Evolutionary conservation across 2,797 vertebrate genomes (phyloP).

Genomic region (Podarcis lilfordi): DNA sequence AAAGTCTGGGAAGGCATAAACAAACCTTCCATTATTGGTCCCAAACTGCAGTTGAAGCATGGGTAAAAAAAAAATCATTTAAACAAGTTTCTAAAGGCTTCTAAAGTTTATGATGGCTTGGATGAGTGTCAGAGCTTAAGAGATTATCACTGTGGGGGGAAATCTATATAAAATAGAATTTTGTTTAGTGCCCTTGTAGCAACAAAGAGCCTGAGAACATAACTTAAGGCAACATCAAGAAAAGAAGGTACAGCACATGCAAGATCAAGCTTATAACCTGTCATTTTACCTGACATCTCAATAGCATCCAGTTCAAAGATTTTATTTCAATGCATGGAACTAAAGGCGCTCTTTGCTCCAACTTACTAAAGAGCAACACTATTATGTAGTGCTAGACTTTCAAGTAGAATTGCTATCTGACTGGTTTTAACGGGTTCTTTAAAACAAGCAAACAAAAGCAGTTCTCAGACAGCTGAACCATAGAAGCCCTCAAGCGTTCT

Average conservation of each 20-base stretch:
- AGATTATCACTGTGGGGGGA: not conserved
- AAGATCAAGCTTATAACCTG: slow-evolving; percentile 4
- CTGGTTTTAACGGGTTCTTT: not conserved
- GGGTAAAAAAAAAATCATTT: slow-evolving; percentile 22
- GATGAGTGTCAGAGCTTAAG: slow-evolving; percentile 20
- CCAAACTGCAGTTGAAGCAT: slow-evolving; percentile 33
- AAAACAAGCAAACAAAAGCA: too few relatives aligned
- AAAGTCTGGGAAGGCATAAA: slow-evolving; percentile 10
- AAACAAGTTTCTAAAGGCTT: not conserved
- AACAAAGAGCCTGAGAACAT: slow-evolving; percentile 26
- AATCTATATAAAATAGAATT: slow-evolving; percentile 7
- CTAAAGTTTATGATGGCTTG: not conserved
- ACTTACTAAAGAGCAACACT: not conserved
- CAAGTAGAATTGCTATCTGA: not conserved
- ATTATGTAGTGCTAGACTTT: not conserved
- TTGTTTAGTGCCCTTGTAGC: not conserved
- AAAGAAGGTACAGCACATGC: slow-evolving; percentile 4
- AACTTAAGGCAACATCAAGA: not conserved
- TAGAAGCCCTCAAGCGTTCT: too few relatives aligned
- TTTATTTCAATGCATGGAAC: slow-evolving; percentile 14
- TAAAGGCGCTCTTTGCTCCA: slow-evolving; percentile 2
- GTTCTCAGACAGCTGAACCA: too few relatives aligned
- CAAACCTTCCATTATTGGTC: slow-evolving; percentile 31
- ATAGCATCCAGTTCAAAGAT: slow-evolving; percentile 13
- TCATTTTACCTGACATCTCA: not conserved